These are phyloP conservation scores for Agonum fuliginosum DNA, from an alignment of 2,888 invertebrate species.

Conservation along the genomic window DNA sequence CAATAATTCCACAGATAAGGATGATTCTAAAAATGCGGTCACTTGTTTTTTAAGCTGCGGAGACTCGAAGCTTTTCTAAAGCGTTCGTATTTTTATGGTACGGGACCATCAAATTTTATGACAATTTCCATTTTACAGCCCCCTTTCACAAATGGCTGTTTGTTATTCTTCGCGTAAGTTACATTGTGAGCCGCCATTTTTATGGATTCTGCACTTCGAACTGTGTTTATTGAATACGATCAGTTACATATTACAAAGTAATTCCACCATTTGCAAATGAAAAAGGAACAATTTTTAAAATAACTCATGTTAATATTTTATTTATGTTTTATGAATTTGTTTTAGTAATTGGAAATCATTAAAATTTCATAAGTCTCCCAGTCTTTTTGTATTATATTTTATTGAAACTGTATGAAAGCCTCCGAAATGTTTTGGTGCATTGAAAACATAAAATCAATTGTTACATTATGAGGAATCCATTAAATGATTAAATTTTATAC, in stretches of 20 bases:
- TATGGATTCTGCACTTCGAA: slow-evolving; percentile 29
- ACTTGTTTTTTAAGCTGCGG: slow-evolving; percentile 52
- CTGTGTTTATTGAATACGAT: slow-evolving; percentile 45
- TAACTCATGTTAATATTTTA: background rate
- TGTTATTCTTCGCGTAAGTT: slow-evolving; percentile 51
- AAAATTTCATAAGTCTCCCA: background rate
- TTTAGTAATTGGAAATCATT: background rate
- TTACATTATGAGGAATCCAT: slow-evolving; percentile 51
- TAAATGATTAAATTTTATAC: slow-evolving; percentile 56
- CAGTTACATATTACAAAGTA: slow-evolving; percentile 27
- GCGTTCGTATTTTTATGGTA: slow-evolving; percentile 53
- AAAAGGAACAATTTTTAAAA: background rate
- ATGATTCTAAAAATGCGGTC: slow-evolving; percentile 57
- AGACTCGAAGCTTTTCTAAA: slow-evolving; percentile 49
- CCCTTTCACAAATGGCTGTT: slow-evolving; percentile 46
- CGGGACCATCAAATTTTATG: slow-evolving; percentile 55
- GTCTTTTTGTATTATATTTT: background rate
- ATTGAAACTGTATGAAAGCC: background rate
- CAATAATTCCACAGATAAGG: slow-evolving; percentile 43
- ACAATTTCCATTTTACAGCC: slow-evolving; percentile 52
- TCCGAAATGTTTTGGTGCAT: background rate
- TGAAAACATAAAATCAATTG: slow-evolving; percentile 44
- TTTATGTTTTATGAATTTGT: background rate
- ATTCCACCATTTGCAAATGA: too few relatives aligned
- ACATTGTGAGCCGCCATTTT: slow-evolving; percentile 48